phyloP scores from a whole-genome alignment of 2,113 vertebrate species.

The Crotalus helleri region DNA sequence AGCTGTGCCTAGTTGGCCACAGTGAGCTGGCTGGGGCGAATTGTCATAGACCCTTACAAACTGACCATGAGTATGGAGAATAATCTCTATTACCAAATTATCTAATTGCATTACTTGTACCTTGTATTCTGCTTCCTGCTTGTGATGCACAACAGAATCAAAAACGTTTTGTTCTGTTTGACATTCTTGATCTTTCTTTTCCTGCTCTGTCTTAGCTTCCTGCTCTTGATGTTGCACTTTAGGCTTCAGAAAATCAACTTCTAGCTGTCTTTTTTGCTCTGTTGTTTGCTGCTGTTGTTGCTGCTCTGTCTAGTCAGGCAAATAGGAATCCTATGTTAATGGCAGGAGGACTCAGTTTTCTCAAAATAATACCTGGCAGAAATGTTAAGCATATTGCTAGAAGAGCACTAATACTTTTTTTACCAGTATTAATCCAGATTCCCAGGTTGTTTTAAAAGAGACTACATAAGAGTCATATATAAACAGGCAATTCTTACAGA shows the following conservation, averaged over 20 bases:
- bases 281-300: conserved; percentile 82
- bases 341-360: not conserved
- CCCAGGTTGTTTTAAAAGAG: not conserved
- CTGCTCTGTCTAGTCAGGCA: conserved; percentile 72
- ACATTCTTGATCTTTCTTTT: conserved; percentile 14
- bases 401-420: not conserved
- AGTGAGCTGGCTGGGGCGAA: no score
- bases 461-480: not conserved
- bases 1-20: no score
- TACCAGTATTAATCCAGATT: not conserved
- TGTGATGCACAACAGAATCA: not conserved
- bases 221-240: conserved; percentile 64
- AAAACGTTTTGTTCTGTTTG: conserved; percentile 13
- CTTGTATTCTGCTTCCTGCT: conserved; percentile 35
- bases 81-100: not conserved
- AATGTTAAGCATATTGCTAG: not conserved
- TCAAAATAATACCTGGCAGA: not conserved
- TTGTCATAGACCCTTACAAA: no score
- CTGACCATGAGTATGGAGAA: not conserved
- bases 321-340: conserved; percentile 32
- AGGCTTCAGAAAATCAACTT: conserved; percentile 72
- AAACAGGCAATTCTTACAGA: not conserved
- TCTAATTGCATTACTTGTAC: conserved; percentile 32
- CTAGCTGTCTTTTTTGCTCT: conserved; percentile 74
- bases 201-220: conserved; percentile 54